Conservation (phyloP, 1,140 invertebrate species). For the Anastrepha ludens region DNA sequence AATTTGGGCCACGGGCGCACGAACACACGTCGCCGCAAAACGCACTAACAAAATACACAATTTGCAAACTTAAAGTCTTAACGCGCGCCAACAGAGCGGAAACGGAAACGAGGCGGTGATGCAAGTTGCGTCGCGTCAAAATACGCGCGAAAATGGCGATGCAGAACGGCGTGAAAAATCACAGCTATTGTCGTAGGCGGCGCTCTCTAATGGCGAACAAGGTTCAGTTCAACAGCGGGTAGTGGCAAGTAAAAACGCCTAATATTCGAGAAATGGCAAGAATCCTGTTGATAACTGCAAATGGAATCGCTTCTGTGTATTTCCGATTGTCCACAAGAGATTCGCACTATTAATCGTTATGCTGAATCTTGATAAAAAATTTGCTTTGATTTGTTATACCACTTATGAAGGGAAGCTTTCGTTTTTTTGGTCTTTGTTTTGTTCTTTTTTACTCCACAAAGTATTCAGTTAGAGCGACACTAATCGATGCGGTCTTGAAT, state of each 20-base stretch:
- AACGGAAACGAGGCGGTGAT: not conserved
- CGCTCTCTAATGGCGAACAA: not conserved
- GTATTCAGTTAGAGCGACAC: too few species aligned
- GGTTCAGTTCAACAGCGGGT: not conserved
- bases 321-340: too few species aligned
- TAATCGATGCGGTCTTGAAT: too few species aligned
- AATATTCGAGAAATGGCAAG: too few species aligned
- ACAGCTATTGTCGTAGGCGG: not conserved
- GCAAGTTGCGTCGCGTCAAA: not conserved
- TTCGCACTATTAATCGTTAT: too few species aligned
- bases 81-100: not conserved
- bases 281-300: too few species aligned
- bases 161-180: not conserved
- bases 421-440: too few species aligned
- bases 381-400: too few species aligned
- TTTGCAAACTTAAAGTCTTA: constrained; percentile 13
- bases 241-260: not conserved
- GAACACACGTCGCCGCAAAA: not conserved
- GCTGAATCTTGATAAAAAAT: too few species aligned
- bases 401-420: too few species aligned
- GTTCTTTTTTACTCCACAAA: too few species aligned
- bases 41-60: not conserved
- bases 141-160: constrained; percentile 16
- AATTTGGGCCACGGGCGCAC: not conserved
- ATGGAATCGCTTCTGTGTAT: too few species aligned